phyloP scores from a whole-genome alignment of 2,797 vertebrate species.

The Cyprinella venusta region DNA sequence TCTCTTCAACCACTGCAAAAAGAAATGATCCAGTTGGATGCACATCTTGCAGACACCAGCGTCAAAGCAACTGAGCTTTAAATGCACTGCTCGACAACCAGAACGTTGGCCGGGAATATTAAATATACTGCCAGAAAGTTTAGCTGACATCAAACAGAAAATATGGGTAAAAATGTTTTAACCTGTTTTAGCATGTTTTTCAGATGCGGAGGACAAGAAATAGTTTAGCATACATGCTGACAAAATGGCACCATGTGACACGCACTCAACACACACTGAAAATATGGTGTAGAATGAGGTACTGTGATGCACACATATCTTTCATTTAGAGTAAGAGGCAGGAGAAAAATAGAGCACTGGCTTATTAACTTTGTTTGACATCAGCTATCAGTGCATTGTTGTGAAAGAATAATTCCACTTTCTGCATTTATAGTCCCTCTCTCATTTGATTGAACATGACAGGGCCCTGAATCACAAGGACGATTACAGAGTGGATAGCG shows the following conservation, averaged over 20 bases:
- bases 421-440: constrained; percentile 60
- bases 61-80: constrained; percentile 43
- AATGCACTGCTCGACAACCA: constrained; percentile 41
- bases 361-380: constrained; percentile 56
- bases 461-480: constrained; percentile 68
- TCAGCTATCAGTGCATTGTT: constrained; percentile 55
- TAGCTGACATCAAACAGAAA: constrained; percentile 36
- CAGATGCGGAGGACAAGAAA: constrained; percentile 7
- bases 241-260: constrained; percentile 8
- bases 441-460: constrained; percentile 69
- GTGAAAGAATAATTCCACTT: constrained; percentile 58
- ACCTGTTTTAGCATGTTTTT: constrained; percentile 14
- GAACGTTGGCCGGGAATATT: constrained; percentile 38
- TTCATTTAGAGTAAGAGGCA: constrained; percentile 24
- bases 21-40: constrained; percentile 59
- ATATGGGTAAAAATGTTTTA: background rate
- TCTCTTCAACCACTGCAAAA: constrained; percentile 55
- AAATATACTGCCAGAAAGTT: constrained; percentile 41
- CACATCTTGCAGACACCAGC: constrained; percentile 55
- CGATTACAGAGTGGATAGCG: constrained; percentile 71
- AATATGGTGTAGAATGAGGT: background rate
- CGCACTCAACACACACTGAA: constrained; percentile 2
- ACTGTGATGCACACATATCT: constrained; percentile 23
- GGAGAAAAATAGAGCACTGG: constrained; percentile 30
- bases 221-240: constrained; percentile 2